Percentiles rank a stretch among this genome's conserved stretches.
These are phyloP conservation scores for Galbula dea DNA, from an alignment of 2,113 vertebrate genomes.

Conservation along the genomic window DNA sequence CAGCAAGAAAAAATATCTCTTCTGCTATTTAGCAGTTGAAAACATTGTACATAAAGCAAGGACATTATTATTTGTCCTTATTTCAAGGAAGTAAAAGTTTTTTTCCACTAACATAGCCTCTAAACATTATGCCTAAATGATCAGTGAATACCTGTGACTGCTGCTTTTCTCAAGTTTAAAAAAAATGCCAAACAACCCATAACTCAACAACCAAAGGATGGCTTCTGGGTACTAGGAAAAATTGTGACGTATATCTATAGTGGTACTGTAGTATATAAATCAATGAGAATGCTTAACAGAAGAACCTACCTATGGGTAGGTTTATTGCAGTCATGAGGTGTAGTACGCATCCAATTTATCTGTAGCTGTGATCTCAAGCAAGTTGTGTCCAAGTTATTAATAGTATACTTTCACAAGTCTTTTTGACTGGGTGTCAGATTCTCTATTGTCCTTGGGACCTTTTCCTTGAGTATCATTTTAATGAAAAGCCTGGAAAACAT, in stretches of 20 bases:
- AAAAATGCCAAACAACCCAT: neutral
- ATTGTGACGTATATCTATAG: neutral
- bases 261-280: neutral
- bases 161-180: neutral
- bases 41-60: neutral
- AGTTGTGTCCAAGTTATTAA: neutral
- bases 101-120: neutral
- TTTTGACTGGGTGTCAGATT: neutral
- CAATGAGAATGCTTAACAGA: neutral
- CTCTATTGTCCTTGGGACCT: neutral
- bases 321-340: neutral
- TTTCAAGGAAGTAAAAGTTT: neutral
- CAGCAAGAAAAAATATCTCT: neutral
- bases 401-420: neutral
- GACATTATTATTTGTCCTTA: neutral
- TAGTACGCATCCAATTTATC: neutral
- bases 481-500: neutral
- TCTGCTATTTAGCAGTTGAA: neutral
- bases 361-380: neutral
- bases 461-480: neutral
- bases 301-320: neutral
- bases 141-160: neutral
- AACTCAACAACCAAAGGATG: neutral
- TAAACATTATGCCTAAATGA: neutral
- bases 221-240: neutral